phyloP scores from a whole-genome alignment of 2,797 vertebrate genomes.

The Buceros bicornis region DNA sequence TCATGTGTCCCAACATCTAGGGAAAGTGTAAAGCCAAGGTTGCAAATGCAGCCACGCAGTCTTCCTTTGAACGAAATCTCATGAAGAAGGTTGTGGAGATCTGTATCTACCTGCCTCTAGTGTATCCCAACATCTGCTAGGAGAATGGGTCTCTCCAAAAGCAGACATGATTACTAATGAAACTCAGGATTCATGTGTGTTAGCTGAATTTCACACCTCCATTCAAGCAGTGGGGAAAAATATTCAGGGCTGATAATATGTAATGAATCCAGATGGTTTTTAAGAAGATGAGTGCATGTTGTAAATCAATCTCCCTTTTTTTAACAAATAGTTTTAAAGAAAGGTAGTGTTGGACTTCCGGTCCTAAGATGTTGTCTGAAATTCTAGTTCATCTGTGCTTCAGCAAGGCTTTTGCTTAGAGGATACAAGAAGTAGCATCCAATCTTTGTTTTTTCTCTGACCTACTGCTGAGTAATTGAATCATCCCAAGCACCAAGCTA shows the following conservation, averaged over 20 bases:
- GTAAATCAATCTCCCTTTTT: not conserved
- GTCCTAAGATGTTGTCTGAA: not conserved
- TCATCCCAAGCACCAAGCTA: constrained; percentile 40
- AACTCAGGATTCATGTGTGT: not conserved
- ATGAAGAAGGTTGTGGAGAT: not conserved
- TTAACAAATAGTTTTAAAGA: not conserved
- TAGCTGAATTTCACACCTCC: not conserved
- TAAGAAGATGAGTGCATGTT: not conserved
- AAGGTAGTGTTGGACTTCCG: not conserved
- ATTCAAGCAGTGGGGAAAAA: not conserved
- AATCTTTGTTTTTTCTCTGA: constrained; percentile 39
- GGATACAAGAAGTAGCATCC: not conserved
- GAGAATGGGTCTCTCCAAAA: not conserved
- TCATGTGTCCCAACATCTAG: not conserved
- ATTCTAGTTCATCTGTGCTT: not conserved
- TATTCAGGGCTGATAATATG: not conserved
- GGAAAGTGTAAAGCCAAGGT: not conserved
- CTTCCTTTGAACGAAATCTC: not conserved
- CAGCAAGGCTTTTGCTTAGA: not conserved
- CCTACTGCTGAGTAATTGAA: constrained; percentile 56
- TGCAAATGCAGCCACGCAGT: not conserved
- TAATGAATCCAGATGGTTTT: not conserved
- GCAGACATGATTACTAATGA: not conserved
- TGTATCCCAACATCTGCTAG: not conserved
- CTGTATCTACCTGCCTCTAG: not conserved